Conservation (phyloP, 2,888 invertebrate species). For the Pantelozetes paolii region DNA sequence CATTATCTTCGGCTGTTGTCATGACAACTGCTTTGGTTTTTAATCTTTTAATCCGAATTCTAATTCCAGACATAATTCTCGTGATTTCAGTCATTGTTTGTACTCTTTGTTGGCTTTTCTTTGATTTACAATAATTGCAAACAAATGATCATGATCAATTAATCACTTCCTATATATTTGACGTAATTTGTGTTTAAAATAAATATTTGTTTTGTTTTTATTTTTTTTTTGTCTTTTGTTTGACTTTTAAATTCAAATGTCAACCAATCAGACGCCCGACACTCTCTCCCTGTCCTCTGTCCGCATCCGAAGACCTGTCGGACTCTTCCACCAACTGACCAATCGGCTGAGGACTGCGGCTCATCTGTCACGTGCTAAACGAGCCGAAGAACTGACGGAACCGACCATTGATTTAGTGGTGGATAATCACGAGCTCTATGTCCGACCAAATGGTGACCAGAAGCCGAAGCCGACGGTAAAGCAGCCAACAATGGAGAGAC, state of each 20-base stretch:
- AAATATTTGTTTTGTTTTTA: no score
- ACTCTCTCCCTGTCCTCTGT: background rate
- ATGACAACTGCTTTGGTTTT: no score
- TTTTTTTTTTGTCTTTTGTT: no score
- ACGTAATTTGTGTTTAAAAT: no score
- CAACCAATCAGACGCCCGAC: background rate
- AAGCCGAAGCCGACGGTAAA: background rate
- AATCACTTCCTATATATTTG: no score
- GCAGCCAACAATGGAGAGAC: background rate
- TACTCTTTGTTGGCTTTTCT: no score
- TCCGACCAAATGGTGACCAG: background rate
- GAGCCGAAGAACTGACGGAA: conserved; percentile 17
- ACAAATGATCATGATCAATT: no score
- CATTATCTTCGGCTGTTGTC: no score
- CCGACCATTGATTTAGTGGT: background rate
- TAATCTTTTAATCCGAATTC: no score
- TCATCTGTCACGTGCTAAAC: conserved; percentile 11
- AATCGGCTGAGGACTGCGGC: conserved; percentile 23
- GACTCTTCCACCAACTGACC: background rate
- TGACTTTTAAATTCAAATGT: no score
- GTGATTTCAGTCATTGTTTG: background rate
- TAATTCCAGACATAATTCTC: background rate
- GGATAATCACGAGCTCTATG: conserved; percentile 13
- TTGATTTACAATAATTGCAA: no score
- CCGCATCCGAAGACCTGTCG: background rate